These are phyloP conservation scores for Crotophaga sulcirostris DNA, from an alignment of 2,113 vertebrate genomes.

Conservation along the genomic window DNA sequence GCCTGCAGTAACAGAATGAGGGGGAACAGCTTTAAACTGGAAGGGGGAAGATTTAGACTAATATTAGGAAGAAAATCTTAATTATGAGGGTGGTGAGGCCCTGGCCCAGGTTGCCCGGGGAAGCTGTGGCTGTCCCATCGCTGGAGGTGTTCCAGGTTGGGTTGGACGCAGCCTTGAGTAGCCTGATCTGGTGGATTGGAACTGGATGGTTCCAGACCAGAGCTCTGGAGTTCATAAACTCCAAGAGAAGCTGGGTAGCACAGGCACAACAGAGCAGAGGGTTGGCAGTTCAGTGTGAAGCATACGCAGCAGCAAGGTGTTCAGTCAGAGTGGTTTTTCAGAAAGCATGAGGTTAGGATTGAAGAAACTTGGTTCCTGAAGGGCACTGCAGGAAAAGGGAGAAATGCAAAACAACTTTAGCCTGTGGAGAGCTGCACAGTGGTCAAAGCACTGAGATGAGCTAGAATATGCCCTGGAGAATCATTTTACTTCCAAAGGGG, in stretches of 20 bases:
- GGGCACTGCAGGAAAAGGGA: not conserved
- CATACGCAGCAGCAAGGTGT: rapidly evolving
- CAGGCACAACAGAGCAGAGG: rapidly evolving
- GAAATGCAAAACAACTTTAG: not conserved
- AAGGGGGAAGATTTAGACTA: too few relatives aligned
- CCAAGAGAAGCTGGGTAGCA: not conserved
- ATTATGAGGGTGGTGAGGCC: too few relatives aligned
- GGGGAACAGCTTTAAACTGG: too few relatives aligned
- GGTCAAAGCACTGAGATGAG: not conserved
- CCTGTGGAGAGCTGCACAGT: rapidly evolving
- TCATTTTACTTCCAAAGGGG: not conserved
- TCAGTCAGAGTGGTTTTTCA: not conserved
- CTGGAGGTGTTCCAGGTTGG: too few relatives aligned
- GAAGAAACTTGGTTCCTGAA: not conserved
- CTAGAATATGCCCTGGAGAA: rapidly evolving
- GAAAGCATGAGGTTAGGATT: rapidly evolving
- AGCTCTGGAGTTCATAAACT: rapidly evolving
- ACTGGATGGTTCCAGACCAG: rapidly evolving
- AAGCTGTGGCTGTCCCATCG: too few relatives aligned
- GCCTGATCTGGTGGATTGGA: too few relatives aligned
- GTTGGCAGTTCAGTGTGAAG: rapidly evolving
- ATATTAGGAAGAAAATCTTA: too few relatives aligned
- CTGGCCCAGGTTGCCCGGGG: too few relatives aligned
- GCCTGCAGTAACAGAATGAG: too few relatives aligned
- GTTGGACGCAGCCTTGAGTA: too few relatives aligned